These are phyloP conservation scores for Drosophila villosipedis DNA, from an alignment of 2,888 invertebrate genomes.

Conservation along the genomic window DNA sequence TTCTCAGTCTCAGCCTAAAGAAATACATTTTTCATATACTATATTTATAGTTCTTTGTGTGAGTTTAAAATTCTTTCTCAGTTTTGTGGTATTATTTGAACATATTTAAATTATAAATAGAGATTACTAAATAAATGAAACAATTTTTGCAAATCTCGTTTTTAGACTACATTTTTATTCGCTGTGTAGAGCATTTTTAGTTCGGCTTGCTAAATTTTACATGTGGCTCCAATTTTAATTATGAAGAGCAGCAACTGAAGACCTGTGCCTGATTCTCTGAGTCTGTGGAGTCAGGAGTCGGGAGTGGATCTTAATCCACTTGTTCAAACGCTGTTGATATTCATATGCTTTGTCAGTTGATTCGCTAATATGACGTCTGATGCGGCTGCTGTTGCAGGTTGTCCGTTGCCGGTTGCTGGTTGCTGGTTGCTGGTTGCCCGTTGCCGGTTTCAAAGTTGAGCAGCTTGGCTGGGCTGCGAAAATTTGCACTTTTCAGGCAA, in stretches of 20 bases:
- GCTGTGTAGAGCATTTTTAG: not conserved
- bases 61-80: not conserved
- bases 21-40: not conserved
- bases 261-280: constrained; percentile 8
- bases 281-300: constrained; percentile 6
- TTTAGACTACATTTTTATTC: not conserved
- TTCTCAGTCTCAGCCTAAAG: not conserved
- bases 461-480: constrained; percentile 65
- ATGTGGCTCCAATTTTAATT: constrained; percentile 66
- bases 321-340: constrained; percentile 81
- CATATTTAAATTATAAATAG: not conserved
- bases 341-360: constrained; percentile 82
- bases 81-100: not conserved
- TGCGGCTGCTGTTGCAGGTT: constrained; percentile 57
- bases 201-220: not conserved
- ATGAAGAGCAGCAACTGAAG: constrained; percentile 48
- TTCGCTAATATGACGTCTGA: constrained; percentile 82
- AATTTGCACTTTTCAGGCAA: constrained; percentile 76
- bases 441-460: constrained; percentile 1
- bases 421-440: not conserved
- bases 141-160: not conserved
- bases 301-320: constrained; percentile 68
- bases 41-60: not conserved
- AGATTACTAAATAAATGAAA: not conserved
- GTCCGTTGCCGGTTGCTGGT: constrained; percentile 1